Evolutionary conservation across 2,888 invertebrate species (phyloP).

Genomic region (Sinelater perroti): DNA sequence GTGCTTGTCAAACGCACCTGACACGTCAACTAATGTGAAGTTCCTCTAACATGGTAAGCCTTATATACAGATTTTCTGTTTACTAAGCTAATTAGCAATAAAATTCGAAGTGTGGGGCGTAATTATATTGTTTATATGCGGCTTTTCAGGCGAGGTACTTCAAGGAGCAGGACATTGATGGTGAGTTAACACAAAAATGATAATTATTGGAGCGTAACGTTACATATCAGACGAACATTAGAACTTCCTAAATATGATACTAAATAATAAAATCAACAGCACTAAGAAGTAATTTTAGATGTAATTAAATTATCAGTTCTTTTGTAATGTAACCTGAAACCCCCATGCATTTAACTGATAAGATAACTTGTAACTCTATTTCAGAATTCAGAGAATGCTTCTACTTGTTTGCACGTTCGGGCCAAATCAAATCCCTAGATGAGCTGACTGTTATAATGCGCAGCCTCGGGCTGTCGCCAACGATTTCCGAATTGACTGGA

Average conservation of each 20-base stretch:
- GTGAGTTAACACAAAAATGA: constrained; percentile 64
- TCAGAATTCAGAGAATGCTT: constrained; percentile 96
- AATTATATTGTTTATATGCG: constrained; percentile 39
- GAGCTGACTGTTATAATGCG: constrained; percentile 94
- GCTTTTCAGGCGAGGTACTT: constrained; percentile 86
- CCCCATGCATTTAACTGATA: too few species aligned
- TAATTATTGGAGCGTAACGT: too few species aligned
- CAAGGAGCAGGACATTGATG: constrained; percentile 94
- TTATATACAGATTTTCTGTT: constrained; percentile 21
- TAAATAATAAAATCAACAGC: too few species aligned
- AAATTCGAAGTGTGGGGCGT: constrained; percentile 15
- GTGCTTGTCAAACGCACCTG: constrained; percentile 25
- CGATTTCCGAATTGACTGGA: constrained; percentile 86
- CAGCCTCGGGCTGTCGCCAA: constrained; percentile 92
- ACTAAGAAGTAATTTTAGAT: too few species aligned
- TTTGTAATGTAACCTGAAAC: too few species aligned
- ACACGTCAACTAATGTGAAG: constrained; percentile 36
- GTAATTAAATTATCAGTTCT: too few species aligned
- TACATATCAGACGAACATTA: too few species aligned
- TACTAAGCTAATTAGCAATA: constrained; percentile 19
- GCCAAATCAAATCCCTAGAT: constrained; percentile 87
- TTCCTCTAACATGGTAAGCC: constrained; percentile 37
- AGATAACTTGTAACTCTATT: too few species aligned
- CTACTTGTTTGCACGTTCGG: constrained; percentile 90
- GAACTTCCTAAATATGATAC: too few species aligned